Conservation (phyloP, 92 coral and sea anemone species). For the Phenganax subtilis region DNA sequence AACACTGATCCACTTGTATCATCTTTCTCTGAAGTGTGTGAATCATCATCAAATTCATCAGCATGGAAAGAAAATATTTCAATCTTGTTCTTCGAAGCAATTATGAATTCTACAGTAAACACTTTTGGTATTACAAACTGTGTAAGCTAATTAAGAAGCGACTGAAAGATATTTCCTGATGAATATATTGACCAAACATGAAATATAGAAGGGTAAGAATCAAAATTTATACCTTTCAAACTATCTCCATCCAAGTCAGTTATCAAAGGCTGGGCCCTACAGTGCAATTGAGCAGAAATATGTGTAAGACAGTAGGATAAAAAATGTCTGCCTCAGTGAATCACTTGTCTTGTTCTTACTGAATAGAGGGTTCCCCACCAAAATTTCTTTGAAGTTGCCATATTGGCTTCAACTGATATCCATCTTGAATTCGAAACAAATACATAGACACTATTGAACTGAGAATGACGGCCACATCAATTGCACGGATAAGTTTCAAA, state of each 20-base stretch:
- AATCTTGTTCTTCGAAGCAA: conserved; percentile 63
- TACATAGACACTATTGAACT: conserved; percentile 64
- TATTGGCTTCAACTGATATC: conserved; percentile 66
- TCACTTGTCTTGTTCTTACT: conserved; percentile 10
- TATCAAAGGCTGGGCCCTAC: conserved; percentile 70
- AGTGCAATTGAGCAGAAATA: neutral
- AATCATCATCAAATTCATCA: conserved; percentile 39
- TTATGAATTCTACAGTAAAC: conserved; percentile 56
- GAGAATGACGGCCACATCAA: conserved; percentile 67
- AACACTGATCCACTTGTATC: conserved; percentile 7
- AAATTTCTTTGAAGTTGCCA: conserved; percentile 63
- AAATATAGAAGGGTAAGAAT: neutral
- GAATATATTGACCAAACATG: neutral
- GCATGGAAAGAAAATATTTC: conserved; percentile 63
- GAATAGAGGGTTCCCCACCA: neutral
- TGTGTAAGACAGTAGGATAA: too few relatives aligned
- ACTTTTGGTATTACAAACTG: too few relatives aligned
- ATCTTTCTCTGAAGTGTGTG: conserved; percentile 4
- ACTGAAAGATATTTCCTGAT: neutral
- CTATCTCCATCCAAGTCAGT: conserved; percentile 92
- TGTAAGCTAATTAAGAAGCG: neutral
- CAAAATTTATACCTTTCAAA: conserved; percentile 63
- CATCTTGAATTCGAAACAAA: conserved; percentile 85
- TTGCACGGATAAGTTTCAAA: conserved; percentile 52
- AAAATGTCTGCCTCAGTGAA: too few relatives aligned